Evolutionary conservation across 2,888 invertebrate species (phyloP).

Genomic region (Doris montereyensis): DNA sequence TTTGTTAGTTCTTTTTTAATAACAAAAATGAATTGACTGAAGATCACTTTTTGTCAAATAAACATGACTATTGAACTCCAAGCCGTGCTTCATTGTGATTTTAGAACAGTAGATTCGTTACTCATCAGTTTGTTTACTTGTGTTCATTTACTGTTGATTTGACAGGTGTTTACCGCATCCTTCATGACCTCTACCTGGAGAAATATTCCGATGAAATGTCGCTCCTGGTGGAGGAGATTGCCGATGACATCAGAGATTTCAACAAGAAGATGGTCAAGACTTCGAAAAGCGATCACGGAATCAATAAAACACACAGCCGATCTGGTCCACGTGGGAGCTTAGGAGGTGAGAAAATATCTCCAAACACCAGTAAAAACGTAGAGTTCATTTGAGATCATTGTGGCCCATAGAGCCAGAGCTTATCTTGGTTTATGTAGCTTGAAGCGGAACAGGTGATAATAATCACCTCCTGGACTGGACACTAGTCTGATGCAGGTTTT

Average conservation of each 20-base stretch:
- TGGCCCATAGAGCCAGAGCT: too few species aligned
- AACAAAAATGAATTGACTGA: too few species aligned
- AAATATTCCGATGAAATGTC: slow-evolving; percentile 68
- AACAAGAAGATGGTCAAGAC: slow-evolving; percentile 45
- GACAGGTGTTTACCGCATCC: slow-evolving; percentile 56
- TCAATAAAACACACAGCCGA: slow-evolving; percentile 37
- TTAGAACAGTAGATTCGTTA: too few species aligned
- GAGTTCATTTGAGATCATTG: not conserved
- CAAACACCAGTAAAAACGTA: not conserved
- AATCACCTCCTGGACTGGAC: too few species aligned
- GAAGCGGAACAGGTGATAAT: too few species aligned
- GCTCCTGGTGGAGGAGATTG: slow-evolving; percentile 62
- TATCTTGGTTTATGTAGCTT: too few species aligned
- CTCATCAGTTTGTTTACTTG: too few species aligned
- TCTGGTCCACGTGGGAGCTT: slow-evolving; percentile 34
- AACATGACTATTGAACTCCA: too few species aligned
- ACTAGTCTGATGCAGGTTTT: too few species aligned
- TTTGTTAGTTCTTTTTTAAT: too few species aligned
- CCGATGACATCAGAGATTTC: slow-evolving; percentile 56
- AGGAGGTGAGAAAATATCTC: slow-evolving; percentile 32
- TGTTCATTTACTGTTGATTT: not conserved
- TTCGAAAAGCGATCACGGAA: slow-evolving; percentile 51
- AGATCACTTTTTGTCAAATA: too few species aligned
- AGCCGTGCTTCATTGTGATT: too few species aligned
- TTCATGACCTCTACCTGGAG: slow-evolving; percentile 67